A percentile compares a stretch with the other conserved stretches of the same genome.
Conservation (phyloP, 2,113 vertebrate genomes). For the Emberiza fucata region DNA sequence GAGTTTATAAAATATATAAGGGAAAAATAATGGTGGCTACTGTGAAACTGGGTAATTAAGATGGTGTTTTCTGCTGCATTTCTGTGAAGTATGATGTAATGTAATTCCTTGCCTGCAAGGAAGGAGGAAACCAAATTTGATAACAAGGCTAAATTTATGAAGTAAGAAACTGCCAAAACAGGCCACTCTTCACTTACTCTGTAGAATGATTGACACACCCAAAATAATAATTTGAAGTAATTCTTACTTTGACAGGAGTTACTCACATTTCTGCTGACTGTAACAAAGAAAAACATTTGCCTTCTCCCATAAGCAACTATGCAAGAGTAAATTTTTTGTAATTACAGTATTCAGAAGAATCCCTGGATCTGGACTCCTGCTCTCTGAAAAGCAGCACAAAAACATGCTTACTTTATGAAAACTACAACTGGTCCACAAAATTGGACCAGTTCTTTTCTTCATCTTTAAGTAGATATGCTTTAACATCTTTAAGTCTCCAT, state of each 20-base stretch:
- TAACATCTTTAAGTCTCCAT: background rate
- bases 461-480: background rate
- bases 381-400: background rate
- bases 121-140: background rate
- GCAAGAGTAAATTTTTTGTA: background rate
- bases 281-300: background rate
- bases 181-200: background rate
- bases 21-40: background rate
- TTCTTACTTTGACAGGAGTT: conserved; percentile 4
- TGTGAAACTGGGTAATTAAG: background rate
- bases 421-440: background rate
- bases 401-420: background rate
- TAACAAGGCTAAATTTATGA: background rate
- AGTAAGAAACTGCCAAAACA: background rate
- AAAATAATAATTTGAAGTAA: background rate
- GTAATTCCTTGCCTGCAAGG: background rate
- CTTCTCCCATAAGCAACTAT: background rate
- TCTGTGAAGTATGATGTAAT: background rate
- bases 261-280: background rate
- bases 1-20: background rate
- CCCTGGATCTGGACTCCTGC: background rate
- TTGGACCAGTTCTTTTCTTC: background rate
- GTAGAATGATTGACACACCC: background rate
- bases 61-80: background rate
- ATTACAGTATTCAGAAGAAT: background rate